Percentiles rank a stretch among this genome's conserved stretches.
These are phyloP conservation scores for Champsocephalus esox DNA, from an alignment of 2,797 vertebrate genomes.

Conservation along the genomic window DNA sequence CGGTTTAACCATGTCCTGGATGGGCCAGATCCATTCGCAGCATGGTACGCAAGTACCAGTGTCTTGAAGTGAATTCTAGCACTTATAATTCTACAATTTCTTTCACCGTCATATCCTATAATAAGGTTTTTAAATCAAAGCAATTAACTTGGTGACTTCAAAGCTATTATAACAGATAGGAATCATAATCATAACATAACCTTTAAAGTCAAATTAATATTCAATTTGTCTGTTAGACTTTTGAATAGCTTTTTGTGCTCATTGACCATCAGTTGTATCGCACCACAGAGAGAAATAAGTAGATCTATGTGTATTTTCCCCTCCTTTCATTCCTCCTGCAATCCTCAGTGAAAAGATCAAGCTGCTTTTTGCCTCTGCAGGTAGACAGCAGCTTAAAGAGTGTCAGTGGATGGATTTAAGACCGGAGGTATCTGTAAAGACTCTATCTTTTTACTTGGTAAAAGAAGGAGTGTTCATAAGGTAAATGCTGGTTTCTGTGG, in stretches of 20 bases:
- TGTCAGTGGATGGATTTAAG: constrained; percentile 66
- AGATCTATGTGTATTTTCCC: constrained; percentile 15
- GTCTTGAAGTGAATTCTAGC: no score
- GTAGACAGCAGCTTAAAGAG: constrained; percentile 67
- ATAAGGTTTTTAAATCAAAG: not conserved
- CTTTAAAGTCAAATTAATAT: not conserved
- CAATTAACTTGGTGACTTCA: not conserved
- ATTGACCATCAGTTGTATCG: constrained; percentile 37
- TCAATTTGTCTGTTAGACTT: not conserved
- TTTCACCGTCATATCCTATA: not conserved
- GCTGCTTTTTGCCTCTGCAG: constrained; percentile 63
- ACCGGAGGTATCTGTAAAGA: constrained; percentile 49
- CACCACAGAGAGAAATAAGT: constrained; percentile 37
- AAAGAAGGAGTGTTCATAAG: constrained; percentile 55
- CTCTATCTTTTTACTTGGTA: constrained; percentile 34
- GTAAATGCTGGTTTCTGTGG: constrained; percentile 55
- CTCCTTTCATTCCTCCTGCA: constrained; percentile 49
- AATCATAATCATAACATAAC: not conserved
- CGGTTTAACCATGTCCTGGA: no score
- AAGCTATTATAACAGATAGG: not conserved
- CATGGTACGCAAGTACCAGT: no score
- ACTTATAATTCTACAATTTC: not conserved
- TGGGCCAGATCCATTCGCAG: no score
- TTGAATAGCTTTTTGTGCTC: not conserved
- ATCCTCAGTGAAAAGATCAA: constrained; percentile 75